Percentiles rank a stretch among this genome's conserved stretches.
Evolutionary conservation across 2,797 vertebrate species (phyloP).

Genomic region (Notoglanidium macrostoma): DNA sequence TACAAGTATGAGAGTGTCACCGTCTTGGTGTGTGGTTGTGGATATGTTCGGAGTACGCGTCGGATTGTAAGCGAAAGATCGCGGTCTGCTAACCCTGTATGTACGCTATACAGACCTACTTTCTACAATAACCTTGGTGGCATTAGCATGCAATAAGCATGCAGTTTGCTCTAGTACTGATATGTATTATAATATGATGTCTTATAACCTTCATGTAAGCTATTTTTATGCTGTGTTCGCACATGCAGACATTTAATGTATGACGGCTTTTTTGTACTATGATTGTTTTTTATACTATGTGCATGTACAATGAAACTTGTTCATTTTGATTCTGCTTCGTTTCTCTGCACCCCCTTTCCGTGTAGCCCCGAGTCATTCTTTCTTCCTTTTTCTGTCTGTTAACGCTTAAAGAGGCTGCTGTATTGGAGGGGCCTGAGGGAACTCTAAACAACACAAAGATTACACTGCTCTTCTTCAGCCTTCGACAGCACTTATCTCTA

Average conservation of each 20-base stretch:
- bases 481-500: conserved; percentile 30
- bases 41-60: background rate
- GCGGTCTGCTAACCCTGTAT: background rate
- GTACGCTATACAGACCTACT: background rate
- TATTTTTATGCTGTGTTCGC: too few relatives aligned
- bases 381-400: conserved; percentile 63
- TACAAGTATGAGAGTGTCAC: background rate
- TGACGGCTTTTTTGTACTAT: background rate
- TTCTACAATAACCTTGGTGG: background rate
- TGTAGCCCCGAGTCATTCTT: conserved; percentile 17
- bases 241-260: too few relatives aligned
- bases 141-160: background rate
- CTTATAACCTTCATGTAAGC: too few relatives aligned
- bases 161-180: background rate
- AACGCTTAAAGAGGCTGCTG: conserved; percentile 72
- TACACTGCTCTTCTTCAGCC: conserved; percentile 59
- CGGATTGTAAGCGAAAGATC: background rate
- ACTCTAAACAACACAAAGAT: conserved; percentile 70
- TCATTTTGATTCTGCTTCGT: background rate
- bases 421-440: conserved; percentile 67
- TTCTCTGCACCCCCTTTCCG: conserved; percentile 56
- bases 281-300: background rate
- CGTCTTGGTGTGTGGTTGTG: background rate
- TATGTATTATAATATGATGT: too few relatives aligned
- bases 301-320: background rate